Base-by-base conservation (phyloP, 2,113 vertebrate genomes). In the Riparia riparia region DNA sequence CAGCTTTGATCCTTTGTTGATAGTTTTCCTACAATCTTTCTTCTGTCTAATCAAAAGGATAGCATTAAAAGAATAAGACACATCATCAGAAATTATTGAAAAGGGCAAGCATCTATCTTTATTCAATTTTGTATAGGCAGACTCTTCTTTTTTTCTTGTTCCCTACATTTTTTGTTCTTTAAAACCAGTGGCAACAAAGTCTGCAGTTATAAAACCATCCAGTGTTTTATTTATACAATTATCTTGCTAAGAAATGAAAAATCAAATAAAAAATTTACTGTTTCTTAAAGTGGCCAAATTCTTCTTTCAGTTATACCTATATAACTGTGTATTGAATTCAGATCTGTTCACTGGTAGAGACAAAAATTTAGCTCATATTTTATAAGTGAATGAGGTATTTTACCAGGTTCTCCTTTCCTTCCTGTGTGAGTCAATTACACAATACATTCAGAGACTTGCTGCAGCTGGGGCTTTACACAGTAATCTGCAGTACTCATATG, bases 351-450 rank as follows among this genome's bases (percentile, higher is more conserved):
- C 50, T 82, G 45, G 39, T 58, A 65, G 58, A 92, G 47, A 60
- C 24, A 72, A 90, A 70, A 88, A 64, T 66, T 95, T 93, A 78
- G 68, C 47, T 94, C 37, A 12, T 90, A 56, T 83, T 88, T 95
- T 92, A 78, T 81, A 90, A 86, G 80, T 26, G 78, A 93, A 91
- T 86, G 82, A 95, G 94, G 85, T 92, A 60, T 88, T 95, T 97
- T 95, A 89, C 88, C 88, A 90, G 68, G 76, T 90, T 93, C 51
- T 94, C 72, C 60, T 83, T 88, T 93, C 93, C 82, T 94, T 95
- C 92, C 85, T 93, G 72, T 64, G 49, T 78, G 60, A 92, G 86
- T 82, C 82, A 63, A 84, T 86, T 90, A 74, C 82, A 94, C 74
- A 93, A 41, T 60, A 34, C n/a, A 41, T 68, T 71, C 65, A 93